phyloP scores from a whole-genome alignment of 2,113 vertebrate species.

The Cottus gobio region DNA sequence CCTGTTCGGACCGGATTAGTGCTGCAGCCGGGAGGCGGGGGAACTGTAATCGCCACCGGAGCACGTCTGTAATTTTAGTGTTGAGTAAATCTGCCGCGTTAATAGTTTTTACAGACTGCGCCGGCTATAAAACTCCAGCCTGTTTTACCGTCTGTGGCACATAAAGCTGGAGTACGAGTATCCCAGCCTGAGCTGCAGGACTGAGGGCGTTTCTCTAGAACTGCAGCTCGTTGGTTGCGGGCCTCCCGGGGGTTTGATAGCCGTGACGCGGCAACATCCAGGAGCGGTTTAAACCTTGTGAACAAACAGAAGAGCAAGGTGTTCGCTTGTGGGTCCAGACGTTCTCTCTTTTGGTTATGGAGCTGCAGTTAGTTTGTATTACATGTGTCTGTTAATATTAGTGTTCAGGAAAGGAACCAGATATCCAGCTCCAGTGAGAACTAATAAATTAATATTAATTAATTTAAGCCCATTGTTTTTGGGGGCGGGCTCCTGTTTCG shows the following conservation, averaged over 20 bases:
- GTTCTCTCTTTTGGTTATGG: not conserved
- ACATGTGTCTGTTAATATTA: not conserved
- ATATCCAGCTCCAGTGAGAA: not conserved
- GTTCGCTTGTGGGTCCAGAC: not conserved
- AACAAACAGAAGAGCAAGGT: not conserved
- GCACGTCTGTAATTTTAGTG: conserved; percentile 12
- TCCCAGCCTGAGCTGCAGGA: not conserved
- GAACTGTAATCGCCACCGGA: not conserved
- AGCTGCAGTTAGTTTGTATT: not conserved
- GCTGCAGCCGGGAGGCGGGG: conserved; percentile 16
- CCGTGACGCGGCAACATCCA: not conserved
- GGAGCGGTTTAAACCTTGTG: not conserved
- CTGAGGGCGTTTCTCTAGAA: not conserved
- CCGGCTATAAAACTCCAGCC: not conserved
- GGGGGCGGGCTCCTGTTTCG: no score
- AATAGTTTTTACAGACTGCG: conserved; percentile 32
- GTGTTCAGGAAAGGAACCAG: not conserved
- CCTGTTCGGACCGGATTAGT: conserved; percentile 8
- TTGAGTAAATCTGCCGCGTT: conserved; percentile 17
- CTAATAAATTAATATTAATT: not conserved
- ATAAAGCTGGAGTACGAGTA: not conserved
- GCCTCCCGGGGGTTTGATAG: not conserved
- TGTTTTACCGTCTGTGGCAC: not conserved
- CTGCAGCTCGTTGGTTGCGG: not conserved
- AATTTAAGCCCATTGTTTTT: not conserved